Evolutionary conservation across 2,113 vertebrate species (phyloP), one percentile per base, ranked within the genome.

Genomic region (Tricholaema leucomelas): DNA sequence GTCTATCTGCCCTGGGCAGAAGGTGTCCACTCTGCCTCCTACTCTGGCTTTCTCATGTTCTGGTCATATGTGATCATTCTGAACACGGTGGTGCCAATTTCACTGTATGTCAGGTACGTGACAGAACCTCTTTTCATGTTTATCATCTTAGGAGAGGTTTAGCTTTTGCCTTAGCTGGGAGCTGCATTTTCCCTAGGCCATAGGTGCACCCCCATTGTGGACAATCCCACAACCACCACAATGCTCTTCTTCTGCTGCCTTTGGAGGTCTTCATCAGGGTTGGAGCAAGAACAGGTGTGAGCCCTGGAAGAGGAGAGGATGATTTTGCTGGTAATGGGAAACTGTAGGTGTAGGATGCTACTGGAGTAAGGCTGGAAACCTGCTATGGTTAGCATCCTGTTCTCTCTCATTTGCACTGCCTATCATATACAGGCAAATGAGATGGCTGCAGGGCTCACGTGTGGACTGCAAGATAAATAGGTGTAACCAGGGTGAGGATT

Each of bases 11-110:
- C 99, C 18, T 98, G 98, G 77, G 92, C 97, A 15, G 52, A 91
- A 13, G 98, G 96, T 4, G 70, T 97, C 6, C 78, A n/a, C 64
- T 96, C 97, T 9, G 93, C 98, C 7, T 10, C 87, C 54, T 97
- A 98, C 74, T 98, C 98, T 0, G 97, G 96, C 20, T 97, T 98
- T 96, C 98, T 99, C 71, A 89, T 97, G 90, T 99, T 99, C 97
- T 99, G 98, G 98, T 99, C 99, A 23, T 99, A 99, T 0, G 97
- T 99, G 97, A 99, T 99, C 90, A 98, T 99, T 88, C 98, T 99
- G 85, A 99, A 99, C 97, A 99, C 99, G 0, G 96, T 99, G 96
- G 99, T 99, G 80, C 99, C 99, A n/a, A 99, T 99, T 92, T 99
- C 99, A 0, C 99, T 99, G 80, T 99, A 99, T 0, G 98, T 99